Evolutionary conservation across 2,797 vertebrate species (phyloP).

Genomic region (Poecile montanus): DNA sequence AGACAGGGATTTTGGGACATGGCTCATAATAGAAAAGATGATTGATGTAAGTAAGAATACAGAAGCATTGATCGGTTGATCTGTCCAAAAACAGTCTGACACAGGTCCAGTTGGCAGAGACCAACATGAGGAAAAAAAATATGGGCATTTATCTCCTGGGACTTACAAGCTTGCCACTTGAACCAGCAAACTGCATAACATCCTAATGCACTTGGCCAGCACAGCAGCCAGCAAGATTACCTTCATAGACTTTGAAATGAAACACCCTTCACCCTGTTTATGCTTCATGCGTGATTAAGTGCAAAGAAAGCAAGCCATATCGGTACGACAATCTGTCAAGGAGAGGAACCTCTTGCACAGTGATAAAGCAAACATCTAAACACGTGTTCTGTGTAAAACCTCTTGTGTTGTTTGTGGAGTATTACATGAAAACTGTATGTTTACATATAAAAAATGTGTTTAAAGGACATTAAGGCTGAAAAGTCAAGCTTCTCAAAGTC

Average conservation of each 20-base stretch:
- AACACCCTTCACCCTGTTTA: constrained; percentile 61
- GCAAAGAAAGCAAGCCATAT: constrained; percentile 24
- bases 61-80: background rate
- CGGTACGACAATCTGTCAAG: background rate
- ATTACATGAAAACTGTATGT: background rate
- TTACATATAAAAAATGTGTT: background rate
- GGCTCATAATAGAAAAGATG: background rate
- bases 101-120: constrained; percentile 3
- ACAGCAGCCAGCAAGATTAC: constrained; percentile 39
- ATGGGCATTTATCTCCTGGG: background rate
- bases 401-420: background rate
- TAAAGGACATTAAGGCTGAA: constrained; percentile 8
- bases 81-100: background rate
- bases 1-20: background rate
- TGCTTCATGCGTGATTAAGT: constrained; percentile 58
- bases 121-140: background rate
- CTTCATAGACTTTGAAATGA: constrained; percentile 58
- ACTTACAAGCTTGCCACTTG: constrained; percentile 10
- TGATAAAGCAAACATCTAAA: constrained; percentile 17
- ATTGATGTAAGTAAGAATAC: background rate
- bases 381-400: background rate
- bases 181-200: constrained; percentile 19
- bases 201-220: constrained; percentile 32
- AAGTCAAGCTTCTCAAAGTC: background rate
- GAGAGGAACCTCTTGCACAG: constrained; percentile 29